Evolutionary conservation across 2,113 vertebrate species (phyloP).

Genomic region (Agapornis roseicollis): DNA sequence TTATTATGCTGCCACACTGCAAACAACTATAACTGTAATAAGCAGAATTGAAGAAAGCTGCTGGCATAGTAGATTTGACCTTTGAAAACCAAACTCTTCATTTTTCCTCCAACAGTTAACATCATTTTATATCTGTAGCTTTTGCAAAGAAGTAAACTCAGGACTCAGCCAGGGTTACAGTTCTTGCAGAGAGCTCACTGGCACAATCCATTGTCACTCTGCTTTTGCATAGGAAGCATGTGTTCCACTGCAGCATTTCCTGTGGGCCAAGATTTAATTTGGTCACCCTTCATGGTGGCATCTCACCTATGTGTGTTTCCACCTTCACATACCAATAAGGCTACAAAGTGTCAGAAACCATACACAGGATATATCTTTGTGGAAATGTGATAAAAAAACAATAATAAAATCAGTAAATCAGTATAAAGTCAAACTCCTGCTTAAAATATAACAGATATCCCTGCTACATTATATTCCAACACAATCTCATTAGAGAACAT

Average conservation of each 20-base stretch:
- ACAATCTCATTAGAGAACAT: background rate
- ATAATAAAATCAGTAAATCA: background rate
- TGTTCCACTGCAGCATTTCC: background rate
- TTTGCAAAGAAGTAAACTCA: background rate
- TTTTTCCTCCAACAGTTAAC: background rate
- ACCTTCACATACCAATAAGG: background rate
- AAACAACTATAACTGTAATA: background rate
- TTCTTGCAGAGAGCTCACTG: background rate
- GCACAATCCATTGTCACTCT: background rate
- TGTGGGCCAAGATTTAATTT: background rate
- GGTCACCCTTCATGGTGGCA: background rate
- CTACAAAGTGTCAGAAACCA: background rate
- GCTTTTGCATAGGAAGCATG: background rate
- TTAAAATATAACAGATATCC: background rate
- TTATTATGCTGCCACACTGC: background rate
- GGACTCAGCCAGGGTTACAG: background rate
- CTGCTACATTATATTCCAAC: background rate
- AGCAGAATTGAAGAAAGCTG: background rate
- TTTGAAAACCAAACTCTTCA: background rate
- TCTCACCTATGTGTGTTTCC: background rate
- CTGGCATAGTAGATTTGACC: background rate
- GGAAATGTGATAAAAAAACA: background rate
- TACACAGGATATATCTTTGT: background rate
- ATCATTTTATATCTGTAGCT: background rate
- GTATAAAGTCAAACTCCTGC: background rate